A percentile compares a stretch with the other conserved stretches of the same genome.
phyloP scores from a whole-genome alignment of 2,888 invertebrate species.

The Monopis laevigella region DNA sequence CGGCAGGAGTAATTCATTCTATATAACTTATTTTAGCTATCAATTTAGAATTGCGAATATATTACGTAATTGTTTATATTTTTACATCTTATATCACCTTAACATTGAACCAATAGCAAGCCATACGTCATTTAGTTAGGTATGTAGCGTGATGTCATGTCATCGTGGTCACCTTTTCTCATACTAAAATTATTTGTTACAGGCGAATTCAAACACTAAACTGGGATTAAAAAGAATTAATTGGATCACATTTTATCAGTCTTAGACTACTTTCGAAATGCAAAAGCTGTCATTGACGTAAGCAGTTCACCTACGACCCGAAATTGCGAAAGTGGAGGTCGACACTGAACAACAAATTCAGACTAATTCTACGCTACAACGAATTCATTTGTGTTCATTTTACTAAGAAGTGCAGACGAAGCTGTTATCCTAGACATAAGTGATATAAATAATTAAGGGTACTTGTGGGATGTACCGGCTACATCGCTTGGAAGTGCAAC shows the following conservation, averaged over 20 bases:
- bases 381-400: constrained; percentile 1
- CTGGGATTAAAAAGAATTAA: not conserved
- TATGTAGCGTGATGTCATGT: too few species aligned
- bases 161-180: too few species aligned
- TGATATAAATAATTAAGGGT: constrained; percentile 17
- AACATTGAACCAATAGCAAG: too few species aligned
- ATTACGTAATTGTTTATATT: constrained; percentile 5
- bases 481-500: constrained; percentile 48
- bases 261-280: constrained; percentile 24
- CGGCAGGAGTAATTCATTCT: too few species aligned
- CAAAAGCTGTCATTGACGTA: constrained; percentile 27
- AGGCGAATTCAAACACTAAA: constrained; percentile 7
- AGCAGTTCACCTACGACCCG: constrained; percentile 23
- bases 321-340: constrained; percentile 7
- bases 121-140: constrained; percentile 4
- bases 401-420: constrained; percentile 18
- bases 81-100: constrained; percentile 1
- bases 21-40: too few species aligned
- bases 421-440: too few species aligned
- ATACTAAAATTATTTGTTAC: constrained; percentile 4
- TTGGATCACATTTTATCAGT: constrained; percentile 20
- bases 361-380: not conserved
- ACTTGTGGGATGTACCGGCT: constrained; percentile 53
- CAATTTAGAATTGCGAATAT: too few species aligned
- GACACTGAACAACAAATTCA: not conserved